A percentile compares a stretch with the other conserved stretches of the same genome.
phyloP scores from a whole-genome alignment of 2,888 invertebrate genomes.

The Himalopsyche tibetana region DNA sequence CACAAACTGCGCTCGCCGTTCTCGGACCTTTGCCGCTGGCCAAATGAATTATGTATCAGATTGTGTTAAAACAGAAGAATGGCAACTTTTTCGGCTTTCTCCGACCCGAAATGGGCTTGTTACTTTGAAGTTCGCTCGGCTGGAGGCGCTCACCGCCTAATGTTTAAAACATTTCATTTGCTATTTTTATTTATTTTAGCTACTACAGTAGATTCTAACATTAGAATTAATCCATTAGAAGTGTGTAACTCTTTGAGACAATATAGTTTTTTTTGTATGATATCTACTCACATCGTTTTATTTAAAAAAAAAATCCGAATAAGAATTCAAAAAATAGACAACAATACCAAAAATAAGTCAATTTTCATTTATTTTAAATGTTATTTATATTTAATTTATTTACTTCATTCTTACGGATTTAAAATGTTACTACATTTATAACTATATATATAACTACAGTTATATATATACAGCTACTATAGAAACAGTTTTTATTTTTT shows the following conservation, averaged over 20 bases:
- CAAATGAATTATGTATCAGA: slow-evolving; percentile 31
- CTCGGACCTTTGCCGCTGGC: slow-evolving; percentile 4
- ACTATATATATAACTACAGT: no score
- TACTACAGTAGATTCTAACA: neutral
- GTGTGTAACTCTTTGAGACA: neutral
- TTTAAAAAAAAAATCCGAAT: no score
- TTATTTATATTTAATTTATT: no score
- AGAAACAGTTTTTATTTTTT: no score
- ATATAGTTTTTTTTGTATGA: no score
- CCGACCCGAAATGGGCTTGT: neutral
- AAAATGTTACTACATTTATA: no score
- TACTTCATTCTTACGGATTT: no score
- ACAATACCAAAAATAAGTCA: no score
- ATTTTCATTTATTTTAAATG: no score
- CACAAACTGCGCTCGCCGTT: slow-evolving; percentile 41
- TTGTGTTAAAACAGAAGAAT: slow-evolving; percentile 14
- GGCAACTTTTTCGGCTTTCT: slow-evolving; percentile 26
- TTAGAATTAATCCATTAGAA: neutral
- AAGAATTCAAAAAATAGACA: no score
- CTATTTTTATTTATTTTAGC: slow-evolving; percentile 8
- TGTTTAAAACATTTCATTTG: slow-evolving; percentile 9
- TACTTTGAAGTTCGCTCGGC: slow-evolving; percentile 4
- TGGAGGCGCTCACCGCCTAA: neutral
- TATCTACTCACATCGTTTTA: no score
- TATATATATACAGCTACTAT: no score